Conservation (phyloP, 2,113 vertebrate genomes). For the Phaethornis superciliosus region DNA sequence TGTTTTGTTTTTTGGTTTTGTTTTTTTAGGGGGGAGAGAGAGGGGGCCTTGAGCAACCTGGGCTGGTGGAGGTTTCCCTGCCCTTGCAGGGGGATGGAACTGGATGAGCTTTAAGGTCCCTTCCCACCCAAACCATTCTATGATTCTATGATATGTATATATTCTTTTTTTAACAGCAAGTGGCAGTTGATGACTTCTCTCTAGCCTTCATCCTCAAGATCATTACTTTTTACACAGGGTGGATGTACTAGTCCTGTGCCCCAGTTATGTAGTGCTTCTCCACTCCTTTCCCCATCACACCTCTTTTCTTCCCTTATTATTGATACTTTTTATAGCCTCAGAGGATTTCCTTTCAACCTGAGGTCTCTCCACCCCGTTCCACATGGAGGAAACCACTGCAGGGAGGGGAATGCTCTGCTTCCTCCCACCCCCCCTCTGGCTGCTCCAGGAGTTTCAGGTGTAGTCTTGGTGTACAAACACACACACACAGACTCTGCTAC, state of each 20-base stretch:
- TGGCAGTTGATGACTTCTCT: not conserved
- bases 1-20: no score
- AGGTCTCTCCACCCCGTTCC: not conserved
- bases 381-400: fast-evolving
- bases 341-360: slow-evolving; percentile 16
- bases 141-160: no score
- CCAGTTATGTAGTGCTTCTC: not conserved
- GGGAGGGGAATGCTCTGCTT: not conserved
- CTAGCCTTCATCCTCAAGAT: not conserved
- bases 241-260: not conserved
- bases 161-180: not conserved
- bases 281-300: not conserved
- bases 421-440: not conserved
- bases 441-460: not conserved
- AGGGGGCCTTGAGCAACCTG: no score
- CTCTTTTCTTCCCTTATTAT: not conserved
- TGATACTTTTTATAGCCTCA: not conserved
- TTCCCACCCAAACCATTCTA: no score
- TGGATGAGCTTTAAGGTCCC: no score
- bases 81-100: no score
- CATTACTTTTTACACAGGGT: not conserved
- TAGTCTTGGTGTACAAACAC: fast-evolving
- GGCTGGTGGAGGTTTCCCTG: no score
- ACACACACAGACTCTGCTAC: not conserved
- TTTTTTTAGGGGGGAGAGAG: no score